Percentiles rank a stretch among this genome's conserved stretches.
These are phyloP conservation scores for Leucoptera coffeella DNA, from an alignment of 2,888 invertebrate genomes.

Conservation along the genomic window DNA sequence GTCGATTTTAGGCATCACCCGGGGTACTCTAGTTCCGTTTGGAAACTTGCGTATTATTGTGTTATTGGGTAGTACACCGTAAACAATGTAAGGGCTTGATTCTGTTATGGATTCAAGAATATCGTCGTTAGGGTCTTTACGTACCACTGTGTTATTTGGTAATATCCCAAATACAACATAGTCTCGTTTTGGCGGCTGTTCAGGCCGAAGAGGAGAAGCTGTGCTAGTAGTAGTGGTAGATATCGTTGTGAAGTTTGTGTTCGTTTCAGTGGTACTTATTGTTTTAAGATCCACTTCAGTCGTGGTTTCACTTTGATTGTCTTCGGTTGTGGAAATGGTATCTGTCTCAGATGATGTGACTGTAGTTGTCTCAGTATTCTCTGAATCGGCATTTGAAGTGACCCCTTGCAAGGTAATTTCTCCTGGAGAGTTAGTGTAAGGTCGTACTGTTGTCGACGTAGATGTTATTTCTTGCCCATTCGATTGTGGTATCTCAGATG, in stretches of 20 bases:
- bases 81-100: constrained; percentile 66
- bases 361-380: background rate
- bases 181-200: constrained; percentile 53
- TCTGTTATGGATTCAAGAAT: constrained; percentile 61
- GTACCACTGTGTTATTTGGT: constrained; percentile 72
- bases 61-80: constrained; percentile 72
- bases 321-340: background rate
- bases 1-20: constrained; percentile 53
- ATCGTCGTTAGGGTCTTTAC: constrained; percentile 65
- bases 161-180: constrained; percentile 70
- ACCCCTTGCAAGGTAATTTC: background rate
- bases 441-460: no score
- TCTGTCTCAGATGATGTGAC: background rate
- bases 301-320: constrained; percentile 7
- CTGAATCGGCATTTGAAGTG: background rate
- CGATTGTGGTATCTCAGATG: no score
- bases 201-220: background rate
- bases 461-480: background rate
- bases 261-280: constrained; percentile 9
- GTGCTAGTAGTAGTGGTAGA: constrained; percentile 10
- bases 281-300: constrained; percentile 11
- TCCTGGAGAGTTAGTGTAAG: no score
- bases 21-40: constrained; percentile 72
- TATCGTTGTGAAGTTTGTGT: constrained; percentile 13
- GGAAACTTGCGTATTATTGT: constrained; percentile 74